phyloP scores from a whole-genome alignment of 1,140 invertebrate genomes.

The Uloborus diversus region DNA sequence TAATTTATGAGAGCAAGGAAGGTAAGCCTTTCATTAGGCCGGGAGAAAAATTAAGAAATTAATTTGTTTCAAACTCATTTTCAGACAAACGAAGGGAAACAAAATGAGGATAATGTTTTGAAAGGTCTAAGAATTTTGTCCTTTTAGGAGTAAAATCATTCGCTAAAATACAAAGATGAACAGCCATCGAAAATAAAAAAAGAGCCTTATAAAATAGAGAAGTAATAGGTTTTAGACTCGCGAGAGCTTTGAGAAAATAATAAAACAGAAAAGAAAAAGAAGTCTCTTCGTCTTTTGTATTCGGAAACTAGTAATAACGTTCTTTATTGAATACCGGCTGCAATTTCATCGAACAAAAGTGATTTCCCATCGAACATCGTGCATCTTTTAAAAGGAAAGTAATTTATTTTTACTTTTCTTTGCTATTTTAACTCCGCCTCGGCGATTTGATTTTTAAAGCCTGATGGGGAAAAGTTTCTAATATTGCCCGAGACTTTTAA shows the following conservation, averaged over 20 bases:
- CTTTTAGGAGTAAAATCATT: slow-evolving; percentile 25
- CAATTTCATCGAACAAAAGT: slow-evolving; percentile 56
- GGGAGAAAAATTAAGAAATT: background rate
- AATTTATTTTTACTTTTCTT: slow-evolving; percentile 46
- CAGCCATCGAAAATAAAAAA: slow-evolving; percentile 35
- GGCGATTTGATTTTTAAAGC: slow-evolving; percentile 51
- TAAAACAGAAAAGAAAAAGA: slow-evolving; percentile 9
- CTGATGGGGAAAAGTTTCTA: slow-evolving; percentile 51
- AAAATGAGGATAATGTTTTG: background rate
- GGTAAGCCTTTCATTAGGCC: background rate
- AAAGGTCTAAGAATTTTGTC: slow-evolving; percentile 27
- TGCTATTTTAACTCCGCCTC: slow-evolving; percentile 38
- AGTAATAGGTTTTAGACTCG: slow-evolving; percentile 43
- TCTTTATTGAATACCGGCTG: slow-evolving; percentile 55
- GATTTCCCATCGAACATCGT: slow-evolving; percentile 54
- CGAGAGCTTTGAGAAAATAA: slow-evolving; percentile 36
- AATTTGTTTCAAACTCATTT: slow-evolving; percentile 1
- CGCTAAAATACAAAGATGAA: slow-evolving; percentile 13
- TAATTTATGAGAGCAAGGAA: no score
- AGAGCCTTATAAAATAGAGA: slow-evolving; percentile 40
- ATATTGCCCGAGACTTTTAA: slow-evolving; percentile 49
- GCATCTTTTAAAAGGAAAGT: slow-evolving; percentile 56
- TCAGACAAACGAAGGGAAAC: background rate
- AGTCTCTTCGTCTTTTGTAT: slow-evolving; percentile 39
- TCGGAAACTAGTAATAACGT: slow-evolving; percentile 55